Evolutionary conservation across 2,113 vertebrate species (phyloP), one percentile per base, ranked within the genome.

Genomic region (Rhinichthys klamathensis): DNA sequence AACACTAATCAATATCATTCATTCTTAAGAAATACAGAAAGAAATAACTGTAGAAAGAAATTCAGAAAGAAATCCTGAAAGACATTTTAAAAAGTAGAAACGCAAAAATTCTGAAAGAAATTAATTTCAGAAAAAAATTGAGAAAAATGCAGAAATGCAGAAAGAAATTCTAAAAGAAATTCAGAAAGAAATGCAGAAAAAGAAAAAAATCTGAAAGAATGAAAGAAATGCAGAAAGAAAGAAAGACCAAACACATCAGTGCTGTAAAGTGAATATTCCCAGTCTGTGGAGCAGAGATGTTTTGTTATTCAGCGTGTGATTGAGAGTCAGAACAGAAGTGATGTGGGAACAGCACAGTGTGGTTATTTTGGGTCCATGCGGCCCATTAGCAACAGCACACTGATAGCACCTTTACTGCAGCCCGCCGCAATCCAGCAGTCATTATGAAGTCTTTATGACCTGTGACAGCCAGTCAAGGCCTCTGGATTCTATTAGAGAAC

Each of bases 381-480:
- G 49, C 60, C 84, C 88, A 90, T 90, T 90, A 90, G 84, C 85
- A 80, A 67, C 85, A 81, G 38, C 79, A 86, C 41, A 46, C 72
- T 89, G 56, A 61, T 75, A 80, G 81, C 41, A 85, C 80, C 85
- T 85, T 88, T 88, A 89, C 85, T 81, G 85, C 86, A 83, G 46
- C 87, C 30, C 67, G 30, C 85, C 51, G 35, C 87, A 77, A 78
- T 87, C 87, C 65, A 90, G 78, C 82, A 86, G 65, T 75, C 84
- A 89, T 88, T 88, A 90, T 86, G 87, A 91, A 90, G 86, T 70
- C 84, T 91, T 90, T 89, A 87, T 89, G 84, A 86, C 85, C 69
- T 35, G 49, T 87, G 79, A 88, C 61, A 88, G 77, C 25, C 85
- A 87, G 83, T 86, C 79, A 88, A 87, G 86, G 84, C 65, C 82